Evolutionary conservation across 2,797 vertebrate genomes (phyloP), one percentile per base, ranked within the genome.

Genomic region (Malacoctenus gilli): DNA sequence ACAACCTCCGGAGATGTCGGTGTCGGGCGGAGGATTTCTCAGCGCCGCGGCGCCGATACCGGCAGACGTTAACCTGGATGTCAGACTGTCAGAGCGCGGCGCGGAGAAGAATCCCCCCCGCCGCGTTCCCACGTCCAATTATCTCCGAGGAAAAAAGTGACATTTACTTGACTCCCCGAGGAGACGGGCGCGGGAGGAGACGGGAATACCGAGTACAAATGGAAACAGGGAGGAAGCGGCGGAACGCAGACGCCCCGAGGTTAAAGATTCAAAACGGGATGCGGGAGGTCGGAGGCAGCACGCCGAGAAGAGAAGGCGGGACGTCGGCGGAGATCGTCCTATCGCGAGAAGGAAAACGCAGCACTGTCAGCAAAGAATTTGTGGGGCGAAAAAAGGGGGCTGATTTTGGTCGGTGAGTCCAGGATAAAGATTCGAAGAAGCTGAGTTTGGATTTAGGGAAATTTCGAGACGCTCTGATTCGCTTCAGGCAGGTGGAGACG

Each of bases 101-200:
- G 16, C 9, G 22, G 8, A 58, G 52, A 68, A 70, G 72, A n/a
- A 72, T 56, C 65, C 56, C 63, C 60, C 63, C 74, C 8, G 59
- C 64, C 59, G 66, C 68, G 59, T 83, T 81, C 51, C 67, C 6
- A 3, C 10, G 51, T 80, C 86, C 85, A 88, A 85, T 89, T 89
- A 89, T 87, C 79, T 75, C 50, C 7, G 31, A 16, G 58, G 48
- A 72, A 83, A 37, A 69, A 74, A 84, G 58, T 50, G 53, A 64
- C 72, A 82, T 82, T 86, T 82, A 44, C 68, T 76, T 4, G 25
- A 62, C 77, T 83, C 64, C 50, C 83, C 35, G 36, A 63, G 69
- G 61, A 77, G 79, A 77, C 67, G 53, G 52, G 38, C 50, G 46
- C 2, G 63, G 31, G 67, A 60, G 35, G 46, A 73, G 74, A 57